Percentiles rank a stretch among this genome's conserved stretches.
Conservation (phyloP, 2,888 invertebrate genomes). For the Spilosoma lubricipeda region DNA sequence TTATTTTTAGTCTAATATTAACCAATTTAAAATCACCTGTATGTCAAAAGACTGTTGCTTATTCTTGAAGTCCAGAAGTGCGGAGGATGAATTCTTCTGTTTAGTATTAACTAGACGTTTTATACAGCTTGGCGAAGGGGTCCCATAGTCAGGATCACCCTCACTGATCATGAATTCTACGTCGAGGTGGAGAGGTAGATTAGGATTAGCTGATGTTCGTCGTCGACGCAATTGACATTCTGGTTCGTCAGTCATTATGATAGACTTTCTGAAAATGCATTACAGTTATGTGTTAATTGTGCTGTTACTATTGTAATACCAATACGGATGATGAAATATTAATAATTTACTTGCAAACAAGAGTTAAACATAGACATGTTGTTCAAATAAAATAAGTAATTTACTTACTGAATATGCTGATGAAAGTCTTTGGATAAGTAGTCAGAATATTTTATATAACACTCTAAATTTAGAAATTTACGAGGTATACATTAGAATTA, state of each 20-base stretch:
- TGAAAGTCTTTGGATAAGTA: conserved; percentile 20
- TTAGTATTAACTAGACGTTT: conserved; percentile 66
- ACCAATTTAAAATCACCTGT: conserved; percentile 60
- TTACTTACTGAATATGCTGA: conserved; percentile 30
- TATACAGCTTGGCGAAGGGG: conserved; percentile 76
- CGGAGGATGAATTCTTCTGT: conserved; percentile 62
- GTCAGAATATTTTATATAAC: neutral
- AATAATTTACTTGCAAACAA: neutral
- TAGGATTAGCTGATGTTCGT: conserved; percentile 71
- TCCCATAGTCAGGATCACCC: conserved; percentile 72
- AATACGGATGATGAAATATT: neutral
- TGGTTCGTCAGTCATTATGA: conserved; percentile 70
- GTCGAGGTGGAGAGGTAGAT: conserved; percentile 73
- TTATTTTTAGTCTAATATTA: neutral
- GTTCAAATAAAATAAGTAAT: neutral
- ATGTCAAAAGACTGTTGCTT: conserved; percentile 84
- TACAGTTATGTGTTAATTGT: neutral
- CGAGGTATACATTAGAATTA: conserved; percentile 38
- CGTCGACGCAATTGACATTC: conserved; percentile 76
- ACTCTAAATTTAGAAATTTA: conserved; percentile 25
- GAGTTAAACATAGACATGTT: neutral
- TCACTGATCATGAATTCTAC: conserved; percentile 74
- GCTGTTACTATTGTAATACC: neutral
- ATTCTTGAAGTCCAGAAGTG: conserved; percentile 78
- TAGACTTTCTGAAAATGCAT: conserved; percentile 23